Evolutionary conservation across 2,888 invertebrate species (phyloP).

Genomic region (Coelinius sp.): DNA sequence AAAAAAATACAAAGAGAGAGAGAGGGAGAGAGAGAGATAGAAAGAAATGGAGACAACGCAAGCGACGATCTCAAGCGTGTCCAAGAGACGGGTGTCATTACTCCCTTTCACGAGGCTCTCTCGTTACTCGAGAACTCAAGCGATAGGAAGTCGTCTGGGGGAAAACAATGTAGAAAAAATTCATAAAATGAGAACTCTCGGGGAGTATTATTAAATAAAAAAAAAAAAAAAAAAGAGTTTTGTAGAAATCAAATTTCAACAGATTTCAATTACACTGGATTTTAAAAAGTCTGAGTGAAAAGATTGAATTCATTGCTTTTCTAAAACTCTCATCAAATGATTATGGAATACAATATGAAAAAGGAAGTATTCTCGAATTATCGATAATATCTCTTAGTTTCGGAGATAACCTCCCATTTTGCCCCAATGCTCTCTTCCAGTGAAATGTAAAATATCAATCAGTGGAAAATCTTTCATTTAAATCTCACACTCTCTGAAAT

Average conservation of each 20-base stretch:
- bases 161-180: conserved; percentile 18
- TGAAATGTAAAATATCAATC: neutral
- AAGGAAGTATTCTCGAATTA: too few relatives aligned
- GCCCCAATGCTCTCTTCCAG: too few relatives aligned
- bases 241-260: neutral
- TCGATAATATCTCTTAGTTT: too few relatives aligned
- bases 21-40: neutral
- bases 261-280: neutral
- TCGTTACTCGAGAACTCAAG: conserved; percentile 11
- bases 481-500: neutral
- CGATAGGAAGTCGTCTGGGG: conserved; percentile 17
- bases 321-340: too few relatives aligned
- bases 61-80: conserved; percentile 39
- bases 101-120: conserved; percentile 33
- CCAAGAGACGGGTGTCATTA: conserved; percentile 27
- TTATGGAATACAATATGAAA: too few relatives aligned
- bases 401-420: too few relatives aligned
- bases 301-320: neutral
- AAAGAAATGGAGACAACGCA: conserved; percentile 10
- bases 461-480: neutral
- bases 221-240: neutral
- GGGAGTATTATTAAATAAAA: neutral
- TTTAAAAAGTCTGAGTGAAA: neutral
- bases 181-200: conserved; percentile 6
- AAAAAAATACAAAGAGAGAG: neutral